A percentile compares a stretch with the other conserved stretches of the same genome.
Conservation (phyloP, 2,888 invertebrate species). For the Apomyelois bistriatella region DNA sequence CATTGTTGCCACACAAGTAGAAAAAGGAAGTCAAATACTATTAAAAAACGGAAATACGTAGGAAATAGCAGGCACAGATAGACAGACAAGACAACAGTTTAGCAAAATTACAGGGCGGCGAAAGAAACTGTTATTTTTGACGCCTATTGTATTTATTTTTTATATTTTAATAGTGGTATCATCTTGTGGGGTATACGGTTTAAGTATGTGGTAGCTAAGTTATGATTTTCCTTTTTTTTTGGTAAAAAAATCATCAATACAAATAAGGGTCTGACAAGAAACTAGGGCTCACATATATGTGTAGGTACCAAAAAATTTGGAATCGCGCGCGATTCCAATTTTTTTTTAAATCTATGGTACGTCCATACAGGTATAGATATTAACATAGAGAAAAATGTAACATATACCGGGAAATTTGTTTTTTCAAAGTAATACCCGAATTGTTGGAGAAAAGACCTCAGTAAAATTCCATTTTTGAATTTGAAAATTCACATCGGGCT, state of each 20-base stretch:
- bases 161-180: neutral
- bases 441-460: too few relatives aligned
- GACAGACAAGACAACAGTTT: slow-evolving; percentile 49
- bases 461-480: too few relatives aligned
- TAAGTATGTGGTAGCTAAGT: neutral
- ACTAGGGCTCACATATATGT: too few relatives aligned
- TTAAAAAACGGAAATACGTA: slow-evolving; percentile 18
- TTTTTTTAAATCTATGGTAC: too few relatives aligned
- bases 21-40: slow-evolving; percentile 15
- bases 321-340: too few relatives aligned
- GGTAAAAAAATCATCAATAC: neutral
- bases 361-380: too few relatives aligned
- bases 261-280: too few relatives aligned
- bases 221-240: neutral
- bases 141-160: slow-evolving; percentile 39
- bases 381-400: too few relatives aligned
- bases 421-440: too few relatives aligned
- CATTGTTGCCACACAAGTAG: slow-evolving; percentile 14
- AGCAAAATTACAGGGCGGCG: slow-evolving; percentile 67
- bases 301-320: too few relatives aligned
- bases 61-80: slow-evolving; percentile 28
- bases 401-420: too few relatives aligned
- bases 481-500: too few relatives aligned
- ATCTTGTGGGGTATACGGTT: slow-evolving; percentile 13
- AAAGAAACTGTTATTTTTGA: slow-evolving; percentile 53